These are phyloP conservation scores for Tribolium castaneum DNA, from an alignment of 1,140 invertebrate genomes.

Conservation along the genomic window DNA sequence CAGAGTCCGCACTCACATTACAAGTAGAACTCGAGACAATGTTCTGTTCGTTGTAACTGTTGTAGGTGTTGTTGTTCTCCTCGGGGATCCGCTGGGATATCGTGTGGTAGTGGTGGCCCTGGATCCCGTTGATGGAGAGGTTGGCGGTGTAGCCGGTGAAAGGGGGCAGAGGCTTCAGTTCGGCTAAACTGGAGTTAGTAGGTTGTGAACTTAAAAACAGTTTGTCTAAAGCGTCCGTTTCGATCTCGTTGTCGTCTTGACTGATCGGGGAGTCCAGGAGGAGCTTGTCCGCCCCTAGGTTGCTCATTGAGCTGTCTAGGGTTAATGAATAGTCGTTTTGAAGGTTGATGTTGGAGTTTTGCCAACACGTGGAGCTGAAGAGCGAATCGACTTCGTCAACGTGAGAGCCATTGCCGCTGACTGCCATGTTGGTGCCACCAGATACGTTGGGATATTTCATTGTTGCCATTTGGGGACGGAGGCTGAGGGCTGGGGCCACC, in stretches of 20 bases:
- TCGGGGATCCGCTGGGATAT: conserved; percentile 78
- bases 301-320: conserved; percentile 57
- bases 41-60: conserved; percentile 69
- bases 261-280: conserved; percentile 64
- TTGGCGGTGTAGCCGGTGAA: conserved; percentile 88
- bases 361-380: conserved; percentile 62
- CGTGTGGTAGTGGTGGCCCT: conserved; percentile 87
- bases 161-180: conserved; percentile 87
- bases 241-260: conserved; percentile 63
- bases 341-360: conserved; percentile 55
- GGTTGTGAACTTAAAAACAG: conserved; percentile 71
- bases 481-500: neutral
- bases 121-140: conserved; percentile 84
- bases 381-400: conserved; percentile 63
- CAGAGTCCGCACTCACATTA: conserved; percentile 60
- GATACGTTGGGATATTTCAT: conserved; percentile 65
- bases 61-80: conserved; percentile 71
- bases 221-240: conserved; percentile 72
- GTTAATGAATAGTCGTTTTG: conserved; percentile 60
- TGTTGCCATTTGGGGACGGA: conserved; percentile 57
- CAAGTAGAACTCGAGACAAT: conserved; percentile 76
- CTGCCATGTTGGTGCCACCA: conserved; percentile 62
- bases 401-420: conserved; percentile 62
- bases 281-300: conserved; percentile 65
- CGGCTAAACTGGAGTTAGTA: conserved; percentile 74